Base-by-base conservation (phyloP, 2,113 vertebrate species). In the Crotalus tigris region DNA sequence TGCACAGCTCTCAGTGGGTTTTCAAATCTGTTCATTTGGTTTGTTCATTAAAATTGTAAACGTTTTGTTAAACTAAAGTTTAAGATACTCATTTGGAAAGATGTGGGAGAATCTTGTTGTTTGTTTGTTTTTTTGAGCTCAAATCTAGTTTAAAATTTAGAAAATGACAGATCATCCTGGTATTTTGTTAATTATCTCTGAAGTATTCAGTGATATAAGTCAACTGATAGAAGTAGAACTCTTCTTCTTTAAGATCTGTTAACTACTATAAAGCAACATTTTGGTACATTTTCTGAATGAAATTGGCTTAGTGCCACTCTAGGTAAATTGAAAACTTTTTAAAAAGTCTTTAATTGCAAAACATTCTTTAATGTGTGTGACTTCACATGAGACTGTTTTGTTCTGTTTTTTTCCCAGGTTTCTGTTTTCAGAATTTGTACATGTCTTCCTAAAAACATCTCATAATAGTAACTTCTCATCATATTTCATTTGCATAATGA, bases 401-500 rank as follows among this genome's bases (percentile, higher is more conserved):
- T 94, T 88, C 24, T 95, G 89, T 95, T 94, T 92, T 92, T 96
- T 96, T 95, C 96, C n/a, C 92, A 98, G 98, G 92, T 97, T 98
- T 88, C 93, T 98, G 46, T 95, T 97, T 94, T 95, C 96, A 92
- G 97, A 98, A 96, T 98, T 98, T 94, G 96, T 97, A 96, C 97
- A 97, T 29, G 93, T 93, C 85, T 46, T 98, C 94, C 94, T 97
- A 94, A 95, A 97, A 92, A 87, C 97, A 90, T 96, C 97, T 94
- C 90, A 57, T 0, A 94, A 96, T 92, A 96, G 94, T 95, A 97
- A 95, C 92, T 97, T 97, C 61, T 90, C 88, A 94, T 96, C 97
- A 54, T 97, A 97, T 94, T 93, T 98, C 96, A 94, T 69, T 51
- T 98, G 98, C 94, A 93, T 98, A 95, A 97, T 97, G 95, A 97